Base-by-base conservation (phyloP, 1,140 invertebrate species). In the Latrodectus geometricus region DNA sequence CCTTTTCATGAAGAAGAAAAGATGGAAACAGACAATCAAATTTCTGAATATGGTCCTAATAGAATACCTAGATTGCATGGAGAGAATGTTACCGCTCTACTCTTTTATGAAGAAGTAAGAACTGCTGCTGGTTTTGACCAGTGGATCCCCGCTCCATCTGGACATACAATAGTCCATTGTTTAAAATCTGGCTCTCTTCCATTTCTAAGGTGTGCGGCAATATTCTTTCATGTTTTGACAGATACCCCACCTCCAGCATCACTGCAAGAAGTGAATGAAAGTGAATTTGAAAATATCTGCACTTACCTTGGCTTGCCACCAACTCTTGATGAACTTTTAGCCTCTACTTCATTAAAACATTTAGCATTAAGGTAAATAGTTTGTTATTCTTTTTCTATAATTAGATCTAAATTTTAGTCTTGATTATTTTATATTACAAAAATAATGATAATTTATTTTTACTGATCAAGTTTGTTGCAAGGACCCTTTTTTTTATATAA, bases 171-270 rank as follows among this genome's bases (percentile, higher is more conserved):
- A 23, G 23, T 75, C 14, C 83, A 84, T 21, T 77, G 70, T 15
- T 49, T 89, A 14, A 81, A 86, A 15, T 20, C 77, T 7, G 88
- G 86, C 12, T 86, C 77, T 50, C 88, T 94, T 78, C 95, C 96
- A 0, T 99, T 98, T 90, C 91, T 99, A 72, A 93, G 97, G 56
- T 97, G 96, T 90, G 95, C 95, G 89, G 96, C 95, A 35, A 91
- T 99, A 0, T 97, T 98, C 90, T 98, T 95, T 90, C 96, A 97
- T 90, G 96, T 96, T 90, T 91, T 98, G 49, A 97, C 96, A 17
- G 96, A 96, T 87, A 94, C 98, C 0, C 93, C 95, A 4, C 94
- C 95, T 35, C 95, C 96, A 0, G 89, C 91, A 0, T 93, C 94
- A 79, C 91, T 98, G n/a, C 93, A 93, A 48, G 92, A 93, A 88